Evolutionary conservation across 2,888 invertebrate species (phyloP), one percentile per base, ranked within the genome.

Genomic region (Cyrtodaria siliqua): DNA sequence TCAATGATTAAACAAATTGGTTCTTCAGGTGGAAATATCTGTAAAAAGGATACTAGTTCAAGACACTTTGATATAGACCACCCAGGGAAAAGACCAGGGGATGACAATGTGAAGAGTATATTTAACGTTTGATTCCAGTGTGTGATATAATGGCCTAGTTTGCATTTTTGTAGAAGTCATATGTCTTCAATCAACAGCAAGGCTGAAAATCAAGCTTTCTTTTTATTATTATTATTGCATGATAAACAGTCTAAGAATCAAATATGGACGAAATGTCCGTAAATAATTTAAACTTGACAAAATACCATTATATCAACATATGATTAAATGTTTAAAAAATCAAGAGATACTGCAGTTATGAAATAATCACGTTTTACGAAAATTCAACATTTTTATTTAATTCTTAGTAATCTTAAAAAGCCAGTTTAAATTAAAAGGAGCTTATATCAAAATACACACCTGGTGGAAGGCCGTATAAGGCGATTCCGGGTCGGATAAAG

Each of bases 401-500:
- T n/a, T n/a, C n/a, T n/a, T n/a, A n/a, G n/a, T n/a, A n/a, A n/a
- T n/a, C n/a, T n/a, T n/a, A n/a, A n/a, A n/a, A n/a, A n/a, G n/a
- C n/a, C n/a, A n/a, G n/a, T n/a, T n/a, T n/a, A n/a, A n/a, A n/a
- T n/a, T n/a, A n/a, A n/a, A n/a, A n/a, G n/a, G n/a, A n/a, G n/a
- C n/a, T n/a, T n/a, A n/a, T n/a, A 33, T 8, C 12, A 20, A 61
- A 44, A n/a, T 42, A 49, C 52, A 52, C 50, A 85, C 87, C 84
- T 73, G 85, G 82, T 12, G 86, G 79, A 16, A 86, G 76, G 18
- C 87, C 87, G 71, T 84, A 89, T 52, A 87, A 70, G n/a, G 81
- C 74, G 50, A 86, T 80, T 12, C 88, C 87, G 26, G 86, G 84
- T 1, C 87, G 64, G 12, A 87, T 68, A 62, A 85, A 82, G 69